Evolutionary conservation across 92 coral and sea anemone genomes (phyloP).

Genomic region (Hydrozoanthus gracilis): DNA sequence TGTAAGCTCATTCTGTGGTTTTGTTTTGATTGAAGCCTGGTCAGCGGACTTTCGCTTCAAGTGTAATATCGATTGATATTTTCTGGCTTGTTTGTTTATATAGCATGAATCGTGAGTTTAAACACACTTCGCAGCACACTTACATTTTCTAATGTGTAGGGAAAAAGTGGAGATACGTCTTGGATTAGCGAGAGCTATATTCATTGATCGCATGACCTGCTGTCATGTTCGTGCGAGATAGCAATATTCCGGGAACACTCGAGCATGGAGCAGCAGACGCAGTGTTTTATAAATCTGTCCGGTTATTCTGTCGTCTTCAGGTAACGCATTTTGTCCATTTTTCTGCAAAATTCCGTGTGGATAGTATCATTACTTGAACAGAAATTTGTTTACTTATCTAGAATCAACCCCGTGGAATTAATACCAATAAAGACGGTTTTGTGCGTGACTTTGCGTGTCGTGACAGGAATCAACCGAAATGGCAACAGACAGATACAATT

Average conservation of each 20-base stretch:
- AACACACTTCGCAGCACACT: conserved; percentile 19
- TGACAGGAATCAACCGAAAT: conserved; percentile 14
- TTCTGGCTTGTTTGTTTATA: conserved; percentile 24
- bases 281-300: conserved; percentile 10
- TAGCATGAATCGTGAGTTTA: conserved; percentile 9
- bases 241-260: conserved; percentile 28
- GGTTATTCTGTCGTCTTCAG: conserved; percentile 23
- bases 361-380: conserved; percentile 22
- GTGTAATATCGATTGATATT: conserved; percentile 24
- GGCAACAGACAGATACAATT: conserved; percentile 21
- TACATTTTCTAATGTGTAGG: conserved; percentile 6
- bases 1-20: conserved; percentile 3
- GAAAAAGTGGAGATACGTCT: neutral
- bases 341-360: conserved; percentile 22
- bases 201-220: conserved; percentile 16
- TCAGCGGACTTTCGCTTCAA: conserved; percentile 20
- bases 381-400: neutral
- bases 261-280: conserved; percentile 27
- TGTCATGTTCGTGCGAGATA: conserved; percentile 31
- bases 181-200: conserved; percentile 12
- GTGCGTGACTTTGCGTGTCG: conserved; percentile 22
- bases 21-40: conserved; percentile 9
- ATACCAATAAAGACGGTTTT: conserved; percentile 11
- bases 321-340: neutral
- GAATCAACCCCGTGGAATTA: neutral